Evolutionary conservation across 1,140 invertebrate genomes (phyloP).

Genomic region (Eriocheir sinensis): DNA sequence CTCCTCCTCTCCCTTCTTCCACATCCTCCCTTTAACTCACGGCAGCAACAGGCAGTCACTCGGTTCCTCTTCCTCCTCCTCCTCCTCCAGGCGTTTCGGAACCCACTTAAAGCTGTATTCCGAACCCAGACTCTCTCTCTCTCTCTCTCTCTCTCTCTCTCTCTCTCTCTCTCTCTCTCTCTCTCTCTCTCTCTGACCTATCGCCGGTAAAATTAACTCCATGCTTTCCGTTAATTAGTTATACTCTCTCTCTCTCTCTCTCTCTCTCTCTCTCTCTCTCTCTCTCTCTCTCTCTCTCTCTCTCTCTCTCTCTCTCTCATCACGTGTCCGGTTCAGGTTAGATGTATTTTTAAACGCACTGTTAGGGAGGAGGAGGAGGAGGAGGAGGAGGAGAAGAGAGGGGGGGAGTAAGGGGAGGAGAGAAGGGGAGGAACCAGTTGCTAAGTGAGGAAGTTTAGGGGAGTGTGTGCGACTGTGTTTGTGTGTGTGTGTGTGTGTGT

Average conservation of each 20-base stretch:
- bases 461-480: too few species aligned
- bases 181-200: not conserved
- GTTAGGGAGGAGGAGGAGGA: not conserved
- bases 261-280: slow-evolving; percentile 18
- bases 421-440: not conserved
- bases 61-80: not conserved
- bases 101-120: too few species aligned
- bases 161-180: not conserved
- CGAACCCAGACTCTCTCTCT: too few species aligned
- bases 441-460: not conserved
- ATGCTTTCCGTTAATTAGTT: too few species aligned
- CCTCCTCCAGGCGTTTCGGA: not conserved
- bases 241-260: slow-evolving; percentile 18
- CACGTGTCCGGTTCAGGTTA: not conserved
- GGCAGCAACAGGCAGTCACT: not conserved
- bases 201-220: not conserved
- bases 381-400: not conserved
- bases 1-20: not conserved
- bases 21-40: not conserved
- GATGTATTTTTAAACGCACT: not conserved
- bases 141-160: slow-evolving; percentile 37
- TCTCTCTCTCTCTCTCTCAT: not conserved
- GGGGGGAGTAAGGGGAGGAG: not conserved
- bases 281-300: slow-evolving; percentile 8
- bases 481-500: not conserved